Conservation (phyloP, 1,140 invertebrate genomes). For the Drosophila grimshawi region DNA sequence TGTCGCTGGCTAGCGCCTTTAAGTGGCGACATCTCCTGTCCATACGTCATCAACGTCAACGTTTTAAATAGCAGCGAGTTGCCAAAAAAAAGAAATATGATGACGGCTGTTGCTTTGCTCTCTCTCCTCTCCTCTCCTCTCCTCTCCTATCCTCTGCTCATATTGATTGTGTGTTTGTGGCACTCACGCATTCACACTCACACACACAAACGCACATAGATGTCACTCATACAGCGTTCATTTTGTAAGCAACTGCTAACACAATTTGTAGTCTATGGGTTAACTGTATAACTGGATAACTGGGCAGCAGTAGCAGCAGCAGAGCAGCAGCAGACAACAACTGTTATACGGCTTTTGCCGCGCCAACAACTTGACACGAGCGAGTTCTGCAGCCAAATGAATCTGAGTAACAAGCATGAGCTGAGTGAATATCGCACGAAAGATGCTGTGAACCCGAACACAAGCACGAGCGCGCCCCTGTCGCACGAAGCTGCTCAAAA, state of each 20-base stretch:
- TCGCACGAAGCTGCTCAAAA: slow-evolving; percentile 1
- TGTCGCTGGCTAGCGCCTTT: slow-evolving; percentile 45
- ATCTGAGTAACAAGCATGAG: slow-evolving; percentile 42
- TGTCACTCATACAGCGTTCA: slow-evolving; percentile 7
- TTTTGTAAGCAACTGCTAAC: slow-evolving; percentile 50
- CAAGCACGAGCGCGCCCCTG: slow-evolving; percentile 8
- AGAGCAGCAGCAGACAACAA: not conserved
- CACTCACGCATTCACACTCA: slow-evolving; percentile 28
- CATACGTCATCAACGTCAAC: slow-evolving; percentile 27
- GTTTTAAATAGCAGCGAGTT: slow-evolving; percentile 44
- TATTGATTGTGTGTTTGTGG: slow-evolving; percentile 48
- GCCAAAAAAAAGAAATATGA: slow-evolving; percentile 35
- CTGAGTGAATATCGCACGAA: slow-evolving; percentile 47
- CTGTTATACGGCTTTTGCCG: slow-evolving; percentile 28
- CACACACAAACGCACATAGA: slow-evolving; percentile 21
- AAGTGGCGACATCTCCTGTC: slow-evolving; percentile 41
- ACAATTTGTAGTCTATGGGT: slow-evolving; percentile 49
- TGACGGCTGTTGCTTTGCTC: slow-evolving; percentile 72
- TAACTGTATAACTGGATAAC: slow-evolving; percentile 45
- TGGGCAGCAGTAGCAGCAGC: slow-evolving; percentile 13
- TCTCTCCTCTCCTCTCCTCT: not conserved
- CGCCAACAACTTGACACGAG: slow-evolving; percentile 75
- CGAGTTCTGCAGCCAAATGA: slow-evolving; percentile 83
- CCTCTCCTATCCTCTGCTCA: not conserved
- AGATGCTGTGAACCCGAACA: slow-evolving; percentile 67